Evolutionary conservation across 2,888 invertebrate genomes (phyloP), one percentile per base, ranked within the genome.

Genomic region (Drosophila monieri): DNA sequence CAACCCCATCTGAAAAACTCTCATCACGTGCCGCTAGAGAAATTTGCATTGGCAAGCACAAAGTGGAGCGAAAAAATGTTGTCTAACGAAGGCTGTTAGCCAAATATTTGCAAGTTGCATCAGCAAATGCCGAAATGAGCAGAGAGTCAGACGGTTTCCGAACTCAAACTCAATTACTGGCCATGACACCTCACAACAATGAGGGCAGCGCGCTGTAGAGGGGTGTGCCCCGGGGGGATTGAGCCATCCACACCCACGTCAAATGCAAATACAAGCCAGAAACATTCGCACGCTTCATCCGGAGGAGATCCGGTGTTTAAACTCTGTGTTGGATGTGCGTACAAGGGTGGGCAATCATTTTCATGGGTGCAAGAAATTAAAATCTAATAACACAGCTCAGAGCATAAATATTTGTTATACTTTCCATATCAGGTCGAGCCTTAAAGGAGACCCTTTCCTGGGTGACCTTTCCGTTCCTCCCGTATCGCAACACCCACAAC

Each of bases 391-490:
- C 78, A 83, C 87, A 85, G 85, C 77, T 83, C 85, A 77, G 55
- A 80, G 77, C 84, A 83, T 83, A 87, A 87, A 85, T 87, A 85
- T 84, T 87, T 85, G 85, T 79, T 80, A 80, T 83, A 73, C 85
- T 81, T 80, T 79, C 61, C 83, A 71, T 70, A 77, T 74, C 78
- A 70, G 70, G 73, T 65, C 51, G 70, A 61, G 69, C 37, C 47
- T 60, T 55, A 58, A 58, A 23, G 53, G 25, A 25, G 12, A 21
- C 15, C 25, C 35, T 25, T 41, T 8, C 18, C 39, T 8, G 27
- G 65, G 62, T 27, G 60, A 60, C 53, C 54, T 41, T 53, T 53
- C 21, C 47, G 30, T 15, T 15, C 32, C 48, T 35, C 1, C 2
- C 35, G n/a, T n/a, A 14, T 35, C 39, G 39, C 6, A 41, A 41